These are phyloP conservation scores for Chamaetylas fuelleborni DNA, from an alignment of 2,113 vertebrate species.

Conservation along the genomic window DNA sequence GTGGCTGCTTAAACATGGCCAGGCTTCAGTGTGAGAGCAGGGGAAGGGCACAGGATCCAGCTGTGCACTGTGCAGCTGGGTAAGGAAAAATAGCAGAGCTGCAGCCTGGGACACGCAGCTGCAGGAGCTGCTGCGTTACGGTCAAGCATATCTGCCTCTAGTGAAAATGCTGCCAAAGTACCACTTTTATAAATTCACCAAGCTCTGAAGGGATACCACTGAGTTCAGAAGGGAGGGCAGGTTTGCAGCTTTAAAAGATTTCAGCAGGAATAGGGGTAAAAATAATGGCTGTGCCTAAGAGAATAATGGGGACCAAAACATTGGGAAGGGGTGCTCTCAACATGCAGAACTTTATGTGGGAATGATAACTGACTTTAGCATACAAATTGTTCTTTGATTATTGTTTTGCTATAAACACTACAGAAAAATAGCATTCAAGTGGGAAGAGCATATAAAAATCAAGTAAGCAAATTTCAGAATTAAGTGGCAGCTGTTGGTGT, in stretches of 20 bases:
- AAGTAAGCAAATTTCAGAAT: neutral
- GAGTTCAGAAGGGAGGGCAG: neutral
- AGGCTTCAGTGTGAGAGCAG: neutral
- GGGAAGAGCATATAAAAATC: neutral
- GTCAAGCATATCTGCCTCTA: neutral
- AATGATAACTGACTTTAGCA: neutral
- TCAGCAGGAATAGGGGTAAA: neutral
- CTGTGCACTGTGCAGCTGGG: fast-evolving
- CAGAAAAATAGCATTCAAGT: neutral
- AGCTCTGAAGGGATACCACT: neutral
- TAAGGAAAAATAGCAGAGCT: neutral
- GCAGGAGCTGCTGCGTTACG: neutral
- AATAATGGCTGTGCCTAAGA: neutral
- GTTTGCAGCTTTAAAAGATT: neutral
- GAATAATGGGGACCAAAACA: neutral
- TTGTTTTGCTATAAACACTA: neutral
- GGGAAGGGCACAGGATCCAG: neutral
- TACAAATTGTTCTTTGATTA: neutral
- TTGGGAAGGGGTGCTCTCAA: neutral
- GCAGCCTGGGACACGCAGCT: neutral
- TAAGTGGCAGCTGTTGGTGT: neutral
- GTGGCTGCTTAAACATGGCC: neutral
- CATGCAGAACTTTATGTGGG: neutral
- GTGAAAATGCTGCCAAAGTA: neutral
- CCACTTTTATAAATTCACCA: neutral